Base-by-base conservation (phyloP, 2,113 vertebrate genomes). In the Lagopus leucura region DNA sequence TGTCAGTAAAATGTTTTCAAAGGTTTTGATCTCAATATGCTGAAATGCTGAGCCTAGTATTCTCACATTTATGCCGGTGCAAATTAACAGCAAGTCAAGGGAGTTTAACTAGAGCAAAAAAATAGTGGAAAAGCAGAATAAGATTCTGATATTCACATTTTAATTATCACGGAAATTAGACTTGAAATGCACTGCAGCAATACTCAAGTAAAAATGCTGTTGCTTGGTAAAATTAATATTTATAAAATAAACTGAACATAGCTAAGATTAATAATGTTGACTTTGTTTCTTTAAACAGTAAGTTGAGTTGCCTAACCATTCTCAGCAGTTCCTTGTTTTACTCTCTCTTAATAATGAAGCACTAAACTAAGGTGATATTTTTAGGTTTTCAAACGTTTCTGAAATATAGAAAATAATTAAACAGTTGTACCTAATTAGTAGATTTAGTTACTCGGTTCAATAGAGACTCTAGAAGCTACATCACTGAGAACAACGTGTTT, bases 1-100 rank as follows among this genome's bases (percentile, higher is more conserved):
- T 85, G 74, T 61, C 80, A 92, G 61, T 69, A 77, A 77, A 90
- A 82, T 70, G 73, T 83, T 93, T 94, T 81, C 86, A 91, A 91
- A 73, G 66, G 77, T 94, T 96, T 96, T 94, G 90, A 93, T 89
- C 80, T 73, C 71, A 75, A 82, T 1, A 0, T n/a, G 55, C 45
- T 88, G 66, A 95, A 95, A 58, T 81, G 92, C 82, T 89, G 77
- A 96, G 88, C 34, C 80, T 55, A 34, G 45, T 54, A 81, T 38
- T 82, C 93, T 91, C 36, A 6, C 40, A 72, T 74, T 93, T 91
- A 89, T 76, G 75, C 71, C 87, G 90, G 34, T 55, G 50, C 38
- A 88, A 92, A 94, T 87, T 75, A 89, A 70, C 72, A 83, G 85
- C 54, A 88, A 94, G 85, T 84, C 80, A 88, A 57, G 13, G 20